These are phyloP conservation scores for Anolis apletophallus DNA, from an alignment of 2,797 vertebrate genomes.

Conservation along the genomic window DNA sequence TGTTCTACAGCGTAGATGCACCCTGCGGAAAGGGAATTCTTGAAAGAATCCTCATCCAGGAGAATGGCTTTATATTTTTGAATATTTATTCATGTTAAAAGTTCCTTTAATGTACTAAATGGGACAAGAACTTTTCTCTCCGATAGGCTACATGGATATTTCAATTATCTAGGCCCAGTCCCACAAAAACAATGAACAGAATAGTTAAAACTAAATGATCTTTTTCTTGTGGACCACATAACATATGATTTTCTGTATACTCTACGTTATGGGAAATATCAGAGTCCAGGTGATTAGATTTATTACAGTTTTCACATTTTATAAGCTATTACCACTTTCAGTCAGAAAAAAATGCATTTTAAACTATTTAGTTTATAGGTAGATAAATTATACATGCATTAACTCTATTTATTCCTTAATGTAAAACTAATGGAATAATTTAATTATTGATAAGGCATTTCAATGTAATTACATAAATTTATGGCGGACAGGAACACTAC, in stretches of 20 bases:
- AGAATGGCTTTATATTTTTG: too few species aligned
- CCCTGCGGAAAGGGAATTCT: neutral
- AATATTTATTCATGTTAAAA: neutral
- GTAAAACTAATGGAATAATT: slow-evolving; percentile 60
- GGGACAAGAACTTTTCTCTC: neutral
- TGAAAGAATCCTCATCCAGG: neutral
- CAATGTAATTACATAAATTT: slow-evolving; percentile 42
- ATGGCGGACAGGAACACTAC: slow-evolving; percentile 31
- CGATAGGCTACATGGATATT: neutral
- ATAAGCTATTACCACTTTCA: slow-evolving; percentile 21
- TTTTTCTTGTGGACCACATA: neutral
- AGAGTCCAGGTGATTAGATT: neutral
- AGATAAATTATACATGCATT: slow-evolving; percentile 56
- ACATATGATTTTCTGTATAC: neutral
- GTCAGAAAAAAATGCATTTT: slow-evolving; percentile 53
- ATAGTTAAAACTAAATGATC: neutral
- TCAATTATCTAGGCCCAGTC: neutral
- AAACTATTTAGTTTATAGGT: slow-evolving; percentile 52
- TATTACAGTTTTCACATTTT: slow-evolving; percentile 37
- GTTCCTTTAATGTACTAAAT: neutral
- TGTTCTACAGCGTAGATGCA: too few species aligned
- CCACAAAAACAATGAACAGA: accelerated
- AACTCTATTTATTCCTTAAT: slow-evolving; percentile 56
- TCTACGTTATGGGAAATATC: neutral
- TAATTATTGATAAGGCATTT: slow-evolving; percentile 66